Evolutionary conservation across 2,888 invertebrate species (phyloP), one percentile per base, ranked within the genome.

Genomic region (Drosophila nr. perissopoda): DNA sequence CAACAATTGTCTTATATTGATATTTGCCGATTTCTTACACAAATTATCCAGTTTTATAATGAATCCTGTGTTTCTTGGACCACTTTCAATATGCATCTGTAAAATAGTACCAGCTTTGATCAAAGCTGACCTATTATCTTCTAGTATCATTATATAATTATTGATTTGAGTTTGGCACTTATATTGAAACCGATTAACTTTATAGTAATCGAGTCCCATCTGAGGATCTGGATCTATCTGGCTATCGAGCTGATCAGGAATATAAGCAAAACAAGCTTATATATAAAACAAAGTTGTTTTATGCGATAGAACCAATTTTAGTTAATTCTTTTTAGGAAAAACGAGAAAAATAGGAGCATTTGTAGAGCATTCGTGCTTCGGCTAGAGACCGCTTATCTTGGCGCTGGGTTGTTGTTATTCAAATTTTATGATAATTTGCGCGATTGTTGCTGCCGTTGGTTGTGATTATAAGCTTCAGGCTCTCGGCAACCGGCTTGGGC

Each of bases 401-500:
- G 29, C 56, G 60, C 45, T 65, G 73, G 61, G 54, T 56, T 76
- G 82, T 74, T 81, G 77, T 77, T 82, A 73, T 83, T 83, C 69
- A 67, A 72, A 77, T 79, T 81, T 83, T 78, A 84, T 80, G 82
- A 75, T 87, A 87, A 83, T 83, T 83, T 72, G 60, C 71, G 66
- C 75, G 68, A 68, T 76, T 73, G 76, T 72, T 79, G 75, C 67
- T 83, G 78, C 60, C 68, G 83, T 69, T 83, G 69, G 61, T 67
- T 63, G 71, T 86, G 81, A 79, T 82, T 77, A 74, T 57, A 40
- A 51, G 69, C 73, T 74, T 34, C 54, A 56, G 69, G 58, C 72
- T 42, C 42, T 42, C 36, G 16, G 25, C 49, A n/a, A 25, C 42
- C n/a, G 48, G 33, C 51, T 27, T n/a, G 33, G 33, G 29, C 27